Conservation (phyloP, 2,797 vertebrate species). For the Chelidonichthys spinosus region DNA sequence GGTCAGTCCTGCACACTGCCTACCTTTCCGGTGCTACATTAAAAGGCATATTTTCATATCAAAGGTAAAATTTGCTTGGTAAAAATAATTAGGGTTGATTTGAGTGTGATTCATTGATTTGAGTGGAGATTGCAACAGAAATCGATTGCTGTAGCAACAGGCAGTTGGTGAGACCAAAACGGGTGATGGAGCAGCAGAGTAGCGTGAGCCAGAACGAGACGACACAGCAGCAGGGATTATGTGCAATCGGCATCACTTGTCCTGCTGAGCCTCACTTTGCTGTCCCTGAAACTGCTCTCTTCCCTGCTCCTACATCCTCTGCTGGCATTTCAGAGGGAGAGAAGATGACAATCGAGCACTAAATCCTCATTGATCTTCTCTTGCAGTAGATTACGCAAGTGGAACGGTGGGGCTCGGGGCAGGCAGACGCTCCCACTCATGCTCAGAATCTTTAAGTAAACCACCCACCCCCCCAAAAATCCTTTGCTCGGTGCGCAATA, state of each 20-base stretch:
- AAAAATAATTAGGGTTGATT: conserved; percentile 4
- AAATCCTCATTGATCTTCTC: conserved; percentile 83
- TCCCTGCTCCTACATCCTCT: conserved; percentile 56
- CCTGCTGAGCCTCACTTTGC: conserved; percentile 58
- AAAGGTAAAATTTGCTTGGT: not conserved
- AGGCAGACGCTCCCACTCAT: conserved; percentile 82
- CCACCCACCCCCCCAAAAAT: conserved; percentile 72
- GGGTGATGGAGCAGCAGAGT: conserved; percentile 13
- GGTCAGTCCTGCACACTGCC: not conserved
- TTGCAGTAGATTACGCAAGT: conserved; percentile 82
- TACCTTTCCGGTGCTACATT: not conserved
- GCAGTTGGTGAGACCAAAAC: conserved; percentile 8
- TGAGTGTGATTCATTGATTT: conserved; percentile 15
- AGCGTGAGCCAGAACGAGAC: conserved; percentile 5
- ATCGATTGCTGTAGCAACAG: conserved; percentile 14
- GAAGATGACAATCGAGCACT: conserved; percentile 80
- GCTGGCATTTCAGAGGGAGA: conserved; percentile 74
- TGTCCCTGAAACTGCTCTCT: conserved; percentile 64
- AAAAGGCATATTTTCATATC: not conserved
- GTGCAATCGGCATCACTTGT: conserved; percentile 52
- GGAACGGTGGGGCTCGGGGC: conserved; percentile 73
- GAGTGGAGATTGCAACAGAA: conserved; percentile 10
- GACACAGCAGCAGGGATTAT: conserved; percentile 50
- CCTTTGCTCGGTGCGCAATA: conserved; percentile 71
- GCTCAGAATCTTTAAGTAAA: conserved; percentile 85